Percentiles rank a stretch among this genome's conserved stretches.
phyloP scores from a whole-genome alignment of 2,888 invertebrate genomes.

The Caenorhabditis sinica region DNA sequence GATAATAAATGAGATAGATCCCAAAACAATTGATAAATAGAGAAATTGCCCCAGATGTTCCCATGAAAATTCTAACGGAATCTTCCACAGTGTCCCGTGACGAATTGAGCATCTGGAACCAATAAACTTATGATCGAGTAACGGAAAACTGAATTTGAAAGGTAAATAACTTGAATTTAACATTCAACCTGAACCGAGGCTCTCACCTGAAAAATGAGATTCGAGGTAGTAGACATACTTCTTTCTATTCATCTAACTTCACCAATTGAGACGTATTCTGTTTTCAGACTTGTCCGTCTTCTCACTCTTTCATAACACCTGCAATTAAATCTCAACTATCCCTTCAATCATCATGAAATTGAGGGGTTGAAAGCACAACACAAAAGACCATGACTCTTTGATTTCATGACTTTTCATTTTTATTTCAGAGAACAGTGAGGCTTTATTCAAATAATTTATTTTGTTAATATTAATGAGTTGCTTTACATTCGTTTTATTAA shows the following conservation, averaged over 20 bases:
- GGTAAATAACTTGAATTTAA: not conserved
- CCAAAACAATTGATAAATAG: conserved; percentile 39
- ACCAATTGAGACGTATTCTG: not conserved
- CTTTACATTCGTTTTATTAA: conserved; percentile 58
- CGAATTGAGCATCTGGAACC: conserved; percentile 30
- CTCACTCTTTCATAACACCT: conserved; percentile 17
- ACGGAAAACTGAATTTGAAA: not conserved
- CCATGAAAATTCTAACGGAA: conserved; percentile 31
- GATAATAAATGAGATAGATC: conserved; percentile 35
- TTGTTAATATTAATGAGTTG: conserved; percentile 25
- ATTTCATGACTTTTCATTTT: too few relatives aligned
- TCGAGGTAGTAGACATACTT: conserved; percentile 15
- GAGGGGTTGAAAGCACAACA: not conserved
- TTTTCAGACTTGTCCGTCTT: not conserved
- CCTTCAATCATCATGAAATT: conserved; percentile 3
- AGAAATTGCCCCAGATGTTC: conserved; percentile 34
- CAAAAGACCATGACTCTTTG: not conserved
- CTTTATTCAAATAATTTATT: conserved; percentile 28
- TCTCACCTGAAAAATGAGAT: conserved; percentile 26
- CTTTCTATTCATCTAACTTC: conserved; percentile 8
- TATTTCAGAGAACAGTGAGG: conserved; percentile 8
- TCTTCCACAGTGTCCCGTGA: conserved; percentile 30
- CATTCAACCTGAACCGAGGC: not conserved
- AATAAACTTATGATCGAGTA: not conserved
- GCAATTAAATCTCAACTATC: conserved; percentile 14